phyloP scores from a whole-genome alignment of 2,888 invertebrate species.

The Orthosia gothica region DNA sequence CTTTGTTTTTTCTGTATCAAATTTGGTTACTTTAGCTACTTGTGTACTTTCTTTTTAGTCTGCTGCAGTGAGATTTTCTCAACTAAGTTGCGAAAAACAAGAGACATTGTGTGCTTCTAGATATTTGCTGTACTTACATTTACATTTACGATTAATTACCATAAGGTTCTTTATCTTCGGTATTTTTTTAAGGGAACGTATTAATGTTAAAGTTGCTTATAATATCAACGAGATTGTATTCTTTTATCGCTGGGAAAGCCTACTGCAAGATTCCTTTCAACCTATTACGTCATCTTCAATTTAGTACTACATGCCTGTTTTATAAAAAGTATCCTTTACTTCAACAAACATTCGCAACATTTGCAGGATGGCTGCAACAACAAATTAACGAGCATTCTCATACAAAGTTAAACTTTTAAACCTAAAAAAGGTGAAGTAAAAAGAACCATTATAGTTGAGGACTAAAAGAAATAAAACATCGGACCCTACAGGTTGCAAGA shows the following conservation, averaged over 20 bases:
- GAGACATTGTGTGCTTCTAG: background rate
- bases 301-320: slow-evolving; percentile 9
- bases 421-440: slow-evolving; percentile 73
- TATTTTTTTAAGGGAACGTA: background rate
- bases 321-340: slow-evolving; percentile 18
- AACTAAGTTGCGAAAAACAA: too few relatives aligned
- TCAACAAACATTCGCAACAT: slow-evolving; percentile 16
- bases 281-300: background rate
- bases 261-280: background rate
- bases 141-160: fast-evolving
- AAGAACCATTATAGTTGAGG: slow-evolving; percentile 77
- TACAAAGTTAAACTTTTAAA: slow-evolving; percentile 68
- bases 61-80: background rate
- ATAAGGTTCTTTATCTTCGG: background rate
- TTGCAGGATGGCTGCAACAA: slow-evolving; percentile 42
- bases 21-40: background rate
- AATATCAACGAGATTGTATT: background rate
- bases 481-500: slow-evolving; percentile 81
- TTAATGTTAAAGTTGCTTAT: too few relatives aligned
- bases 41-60: background rate
- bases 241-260: background rate
- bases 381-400: slow-evolving; percentile 66
- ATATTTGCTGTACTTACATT: background rate
- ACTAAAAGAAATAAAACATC: slow-evolving; percentile 77
- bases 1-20: background rate